Evolutionary conservation across 2,113 vertebrate genomes (phyloP).

Genomic region (Tonatia bakeri): DNA sequence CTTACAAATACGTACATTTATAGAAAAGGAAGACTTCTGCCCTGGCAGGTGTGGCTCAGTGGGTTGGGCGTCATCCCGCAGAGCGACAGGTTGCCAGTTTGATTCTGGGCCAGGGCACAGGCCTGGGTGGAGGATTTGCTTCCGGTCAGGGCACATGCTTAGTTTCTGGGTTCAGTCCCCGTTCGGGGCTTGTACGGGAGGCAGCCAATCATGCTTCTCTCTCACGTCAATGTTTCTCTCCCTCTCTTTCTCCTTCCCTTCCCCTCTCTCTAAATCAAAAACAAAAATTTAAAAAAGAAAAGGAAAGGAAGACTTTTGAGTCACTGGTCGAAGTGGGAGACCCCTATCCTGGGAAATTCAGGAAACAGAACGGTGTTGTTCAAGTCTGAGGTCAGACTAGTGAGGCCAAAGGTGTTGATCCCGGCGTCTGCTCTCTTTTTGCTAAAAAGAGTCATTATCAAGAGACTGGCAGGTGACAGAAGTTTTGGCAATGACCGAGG

Average conservation of each 20-base stretch:
- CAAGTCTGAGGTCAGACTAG: neutral
- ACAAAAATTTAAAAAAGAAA: neutral
- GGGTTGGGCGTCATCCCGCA: no score
- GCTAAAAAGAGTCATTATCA: neutral
- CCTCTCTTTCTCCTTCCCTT: no score
- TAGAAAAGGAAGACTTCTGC: neutral
- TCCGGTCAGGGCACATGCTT: no score
- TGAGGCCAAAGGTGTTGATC: neutral
- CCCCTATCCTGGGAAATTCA: neutral
- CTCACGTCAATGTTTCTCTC: no score
- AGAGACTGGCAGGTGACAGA: neutral
- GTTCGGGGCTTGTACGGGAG: no score
- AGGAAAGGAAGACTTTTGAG: neutral
- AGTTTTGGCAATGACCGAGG: rapidly evolving
- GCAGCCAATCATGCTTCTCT: no score
- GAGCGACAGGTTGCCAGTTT: no score
- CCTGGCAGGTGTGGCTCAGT: neutral
- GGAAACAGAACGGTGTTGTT: neutral
- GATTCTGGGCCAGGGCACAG: no score
- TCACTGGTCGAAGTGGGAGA: neutral
- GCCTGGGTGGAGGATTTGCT: no score
- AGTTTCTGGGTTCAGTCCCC: no score
- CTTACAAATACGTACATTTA: neutral
- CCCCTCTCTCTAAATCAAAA: no score
- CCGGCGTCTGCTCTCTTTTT: neutral